phyloP scores from a whole-genome alignment of 2,113 vertebrate species.

The Callionymus lyra region DNA sequence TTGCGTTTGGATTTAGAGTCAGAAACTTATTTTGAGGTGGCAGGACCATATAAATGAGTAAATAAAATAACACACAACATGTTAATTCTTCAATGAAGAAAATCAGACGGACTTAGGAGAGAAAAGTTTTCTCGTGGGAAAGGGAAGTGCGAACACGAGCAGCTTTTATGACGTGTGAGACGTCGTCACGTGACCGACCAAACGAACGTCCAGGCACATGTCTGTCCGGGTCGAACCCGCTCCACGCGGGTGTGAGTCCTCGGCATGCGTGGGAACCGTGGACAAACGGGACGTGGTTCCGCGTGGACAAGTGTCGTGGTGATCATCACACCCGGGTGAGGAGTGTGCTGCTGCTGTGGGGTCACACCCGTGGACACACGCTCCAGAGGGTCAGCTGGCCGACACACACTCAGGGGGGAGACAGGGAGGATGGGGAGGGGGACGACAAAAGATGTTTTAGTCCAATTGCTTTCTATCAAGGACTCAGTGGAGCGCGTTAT shows the following conservation, averaged over 20 bases:
- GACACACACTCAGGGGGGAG: constrained; percentile 20
- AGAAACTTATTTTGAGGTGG: too few relatives aligned
- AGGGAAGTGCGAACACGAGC: constrained; percentile 49
- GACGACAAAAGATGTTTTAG: neutral
- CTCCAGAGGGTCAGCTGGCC: constrained; percentile 10
- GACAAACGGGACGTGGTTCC: neutral
- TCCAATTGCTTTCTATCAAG: constrained; percentile 26
- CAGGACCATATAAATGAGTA: too few relatives aligned
- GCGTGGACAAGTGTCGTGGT: constrained; percentile 17
- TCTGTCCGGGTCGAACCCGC: too few relatives aligned
- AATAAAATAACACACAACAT: too few relatives aligned
- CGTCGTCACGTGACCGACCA: constrained; percentile 30
- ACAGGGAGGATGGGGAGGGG: constrained; percentile 16
- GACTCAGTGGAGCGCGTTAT: constrained; percentile 15
- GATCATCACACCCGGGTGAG: constrained; percentile 31
- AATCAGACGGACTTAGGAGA: constrained; percentile 43
- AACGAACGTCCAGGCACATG: constrained; percentile 5
- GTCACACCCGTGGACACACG: constrained; percentile 1
- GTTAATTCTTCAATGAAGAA: too few relatives aligned
- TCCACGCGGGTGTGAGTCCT: neutral
- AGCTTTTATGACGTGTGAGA: constrained; percentile 52
- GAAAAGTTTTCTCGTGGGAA: constrained; percentile 44
- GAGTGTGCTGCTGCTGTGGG: constrained; percentile 49
- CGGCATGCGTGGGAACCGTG: neutral
- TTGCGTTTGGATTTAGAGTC: too few relatives aligned